Conservation (phyloP, 2,113 vertebrate genomes). For the Podarcis raffonei region DNA sequence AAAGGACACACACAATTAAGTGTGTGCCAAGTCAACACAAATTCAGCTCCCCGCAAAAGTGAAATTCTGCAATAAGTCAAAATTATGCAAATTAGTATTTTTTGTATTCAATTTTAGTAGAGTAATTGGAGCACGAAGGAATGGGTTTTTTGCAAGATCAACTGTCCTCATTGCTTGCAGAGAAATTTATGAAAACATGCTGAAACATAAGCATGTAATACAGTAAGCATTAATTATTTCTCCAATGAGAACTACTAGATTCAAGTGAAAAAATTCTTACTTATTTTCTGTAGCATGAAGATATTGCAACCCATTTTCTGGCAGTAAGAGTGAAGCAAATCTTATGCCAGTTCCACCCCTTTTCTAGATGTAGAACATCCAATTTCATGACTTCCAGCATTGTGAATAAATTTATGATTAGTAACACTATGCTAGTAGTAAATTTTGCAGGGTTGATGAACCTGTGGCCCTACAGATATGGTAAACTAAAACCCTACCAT, state of each 20-base stretch:
- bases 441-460: background rate
- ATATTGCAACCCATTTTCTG: background rate
- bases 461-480: too few relatives aligned
- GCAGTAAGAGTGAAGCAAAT: background rate
- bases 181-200: background rate
- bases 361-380: conserved; percentile 7
- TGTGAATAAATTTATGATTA: background rate
- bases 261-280: background rate
- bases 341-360: background rate
- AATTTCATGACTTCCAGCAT: conserved; percentile 2
- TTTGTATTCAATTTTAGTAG: background rate
- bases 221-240: background rate
- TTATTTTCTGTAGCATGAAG: background rate
- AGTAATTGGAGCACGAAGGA: background rate
- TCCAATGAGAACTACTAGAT: background rate
- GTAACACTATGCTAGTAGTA: conserved; percentile 8
- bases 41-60: background rate
- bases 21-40: background rate
- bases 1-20: background rate
- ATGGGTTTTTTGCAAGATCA: background rate
- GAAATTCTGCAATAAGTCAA: background rate
- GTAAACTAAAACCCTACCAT: too few relatives aligned
- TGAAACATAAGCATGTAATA: background rate
- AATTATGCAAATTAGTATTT: background rate
- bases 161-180: background rate